Percentiles rank a stretch among this genome's conserved stretches.
Conservation (phyloP, 2,888 invertebrate genomes). For the Cataglyphis albicans region DNA sequence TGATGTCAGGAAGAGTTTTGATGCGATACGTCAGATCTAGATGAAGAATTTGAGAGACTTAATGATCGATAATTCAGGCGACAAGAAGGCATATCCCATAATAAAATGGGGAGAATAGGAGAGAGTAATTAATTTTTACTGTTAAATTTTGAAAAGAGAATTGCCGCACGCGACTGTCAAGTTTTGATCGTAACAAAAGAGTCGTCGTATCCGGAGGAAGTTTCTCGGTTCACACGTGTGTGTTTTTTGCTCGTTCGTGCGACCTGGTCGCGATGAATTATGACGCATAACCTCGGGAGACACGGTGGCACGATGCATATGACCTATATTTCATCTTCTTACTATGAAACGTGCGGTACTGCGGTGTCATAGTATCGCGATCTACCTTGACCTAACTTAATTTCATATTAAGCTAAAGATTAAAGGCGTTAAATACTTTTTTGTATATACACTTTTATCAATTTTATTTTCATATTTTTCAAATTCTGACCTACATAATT, state of each 20-base stretch:
- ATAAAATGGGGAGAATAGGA: not conserved
- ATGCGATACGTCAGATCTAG: not conserved
- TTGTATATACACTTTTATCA: not conserved
- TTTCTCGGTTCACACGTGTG: slow-evolving; percentile 51
- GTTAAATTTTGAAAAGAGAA: not conserved
- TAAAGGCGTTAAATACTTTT: slow-evolving; percentile 17
- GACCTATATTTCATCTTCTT: slow-evolving; percentile 75
- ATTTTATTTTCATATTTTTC: not conserved
- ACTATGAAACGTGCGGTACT: slow-evolving; percentile 64
- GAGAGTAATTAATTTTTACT: not conserved
- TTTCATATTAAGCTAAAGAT: slow-evolving; percentile 14
- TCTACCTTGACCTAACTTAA: slow-evolving; percentile 53
- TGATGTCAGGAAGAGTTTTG: not conserved
- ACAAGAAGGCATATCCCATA: not conserved
- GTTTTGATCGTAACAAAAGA: not conserved
- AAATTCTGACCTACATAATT: not conserved
- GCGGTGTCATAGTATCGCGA: slow-evolving; percentile 59
- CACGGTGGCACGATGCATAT: slow-evolving; percentile 68
- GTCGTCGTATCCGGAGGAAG: not conserved
- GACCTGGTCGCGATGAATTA: slow-evolving; percentile 69
- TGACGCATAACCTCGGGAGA: slow-evolving; percentile 73
- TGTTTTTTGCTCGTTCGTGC: slow-evolving; percentile 55
- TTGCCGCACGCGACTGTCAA: not conserved
- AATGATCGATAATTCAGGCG: not conserved
- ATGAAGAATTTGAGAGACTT: slow-evolving; percentile 3